phyloP scores from a whole-genome alignment of 2,113 vertebrate genomes.

The Merops nubicus region DNA sequence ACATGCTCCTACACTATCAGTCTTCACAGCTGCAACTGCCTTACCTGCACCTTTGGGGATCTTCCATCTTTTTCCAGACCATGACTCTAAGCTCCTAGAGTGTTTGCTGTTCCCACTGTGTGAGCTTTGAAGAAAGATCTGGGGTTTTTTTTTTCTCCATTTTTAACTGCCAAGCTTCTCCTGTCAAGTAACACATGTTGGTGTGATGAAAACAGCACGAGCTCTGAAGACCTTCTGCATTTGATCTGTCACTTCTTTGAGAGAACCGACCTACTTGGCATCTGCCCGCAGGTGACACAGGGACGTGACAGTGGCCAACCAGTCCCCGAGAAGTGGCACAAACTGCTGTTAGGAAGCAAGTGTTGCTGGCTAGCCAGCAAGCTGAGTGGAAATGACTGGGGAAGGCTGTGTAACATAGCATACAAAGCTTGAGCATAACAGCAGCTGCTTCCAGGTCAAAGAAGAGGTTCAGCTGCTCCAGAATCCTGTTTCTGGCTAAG shows the following conservation, averaged over 20 bases:
- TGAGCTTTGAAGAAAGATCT: neutral
- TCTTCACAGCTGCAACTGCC: neutral
- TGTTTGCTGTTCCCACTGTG: neutral
- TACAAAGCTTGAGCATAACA: no score
- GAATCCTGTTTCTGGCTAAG: neutral
- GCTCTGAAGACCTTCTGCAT: neutral
- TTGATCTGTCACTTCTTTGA: neutral
- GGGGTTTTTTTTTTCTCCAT: no score
- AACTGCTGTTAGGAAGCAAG: neutral
- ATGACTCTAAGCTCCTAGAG: neutral
- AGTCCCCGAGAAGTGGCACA: neutral
- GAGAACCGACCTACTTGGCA: neutral
- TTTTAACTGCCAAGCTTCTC: neutral
- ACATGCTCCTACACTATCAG: neutral
- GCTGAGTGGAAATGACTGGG: neutral
- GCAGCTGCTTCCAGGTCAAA: neutral
- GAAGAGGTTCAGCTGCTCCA: neutral
- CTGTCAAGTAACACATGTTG: neutral
- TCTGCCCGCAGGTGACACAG: neutral
- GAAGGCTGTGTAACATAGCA: neutral
- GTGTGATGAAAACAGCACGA: neutral
- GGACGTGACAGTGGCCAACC: rapidly evolving
- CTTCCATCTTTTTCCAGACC: neutral
- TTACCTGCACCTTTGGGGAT: neutral
- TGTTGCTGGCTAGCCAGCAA: neutral